These are phyloP conservation scores for Pardalotus punctatus DNA, from an alignment of 2,113 vertebrate genomes.

Conservation along the genomic window DNA sequence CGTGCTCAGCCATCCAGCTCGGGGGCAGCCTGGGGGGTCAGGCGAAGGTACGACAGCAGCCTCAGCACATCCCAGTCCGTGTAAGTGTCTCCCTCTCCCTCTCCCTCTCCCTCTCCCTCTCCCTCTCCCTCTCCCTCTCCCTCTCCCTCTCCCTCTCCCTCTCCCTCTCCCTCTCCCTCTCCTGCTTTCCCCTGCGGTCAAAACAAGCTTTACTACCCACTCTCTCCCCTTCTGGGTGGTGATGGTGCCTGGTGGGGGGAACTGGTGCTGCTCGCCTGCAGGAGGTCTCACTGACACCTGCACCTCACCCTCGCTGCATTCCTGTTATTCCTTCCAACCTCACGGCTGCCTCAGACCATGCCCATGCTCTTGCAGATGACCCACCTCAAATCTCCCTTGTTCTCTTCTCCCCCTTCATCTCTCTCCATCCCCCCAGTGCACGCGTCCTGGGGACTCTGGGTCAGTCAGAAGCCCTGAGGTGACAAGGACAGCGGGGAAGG, in stretches of 20 bases:
- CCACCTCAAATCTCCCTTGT: background rate
- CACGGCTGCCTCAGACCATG: background rate
- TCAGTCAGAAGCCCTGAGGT: background rate
- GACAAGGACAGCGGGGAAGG: background rate
- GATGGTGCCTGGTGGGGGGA: background rate
- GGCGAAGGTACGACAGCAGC: slow-evolving; percentile 77
- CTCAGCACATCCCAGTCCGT: slow-evolving; percentile 68
- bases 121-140: too few species aligned
- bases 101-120: too few species aligned
- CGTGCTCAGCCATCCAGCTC: background rate
- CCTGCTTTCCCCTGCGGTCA: background rate
- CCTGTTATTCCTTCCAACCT: background rate
- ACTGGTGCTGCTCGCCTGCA: background rate
- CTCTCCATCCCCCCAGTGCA: background rate
- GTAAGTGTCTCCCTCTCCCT: slow-evolving; percentile 76
- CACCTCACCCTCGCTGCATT: rapidly evolving
- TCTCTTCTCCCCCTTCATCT: background rate
- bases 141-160: too few species aligned
- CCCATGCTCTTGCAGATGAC: background rate
- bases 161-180: background rate
- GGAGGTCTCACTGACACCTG: background rate
- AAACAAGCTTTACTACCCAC: background rate
- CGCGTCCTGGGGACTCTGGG: background rate
- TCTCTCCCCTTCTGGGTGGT: background rate
- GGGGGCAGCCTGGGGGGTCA: slow-evolving; percentile 76